These are phyloP conservation scores for Lerista edwardsae DNA, from an alignment of 2,797 vertebrate genomes.

Conservation along the genomic window DNA sequence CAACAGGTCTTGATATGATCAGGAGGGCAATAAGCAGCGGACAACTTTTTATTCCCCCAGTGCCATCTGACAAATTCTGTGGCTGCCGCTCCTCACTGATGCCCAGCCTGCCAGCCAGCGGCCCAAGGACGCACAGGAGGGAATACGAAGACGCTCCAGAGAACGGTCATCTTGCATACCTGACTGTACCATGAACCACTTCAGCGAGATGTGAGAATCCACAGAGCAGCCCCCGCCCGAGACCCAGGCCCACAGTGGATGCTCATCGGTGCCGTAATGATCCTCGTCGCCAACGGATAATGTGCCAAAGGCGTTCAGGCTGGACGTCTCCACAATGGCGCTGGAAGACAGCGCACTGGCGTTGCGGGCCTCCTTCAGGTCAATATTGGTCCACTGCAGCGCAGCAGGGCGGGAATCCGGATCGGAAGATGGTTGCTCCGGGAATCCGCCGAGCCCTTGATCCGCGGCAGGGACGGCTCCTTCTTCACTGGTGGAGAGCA, in stretches of 20 bases:
- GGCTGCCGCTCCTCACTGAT: too few relatives aligned
- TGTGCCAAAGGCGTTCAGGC: conserved; percentile 85
- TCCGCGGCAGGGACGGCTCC: rapidly evolving
- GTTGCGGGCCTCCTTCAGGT: conserved; percentile 87
- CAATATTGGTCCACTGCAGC: conserved; percentile 92
- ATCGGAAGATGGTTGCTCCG: conserved; percentile 25
- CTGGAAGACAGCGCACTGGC: conserved; percentile 57
- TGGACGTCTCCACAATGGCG: conserved; percentile 78
- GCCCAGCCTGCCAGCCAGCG: too few relatives aligned
- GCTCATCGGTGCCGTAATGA: conserved; percentile 81
- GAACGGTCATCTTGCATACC: conserved; percentile 71
- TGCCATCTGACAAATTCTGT: too few relatives aligned
- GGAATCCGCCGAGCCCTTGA: background rate
- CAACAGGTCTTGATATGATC: too few relatives aligned
- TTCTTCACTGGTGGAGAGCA: conserved; percentile 30
- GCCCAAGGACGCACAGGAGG: too few relatives aligned
- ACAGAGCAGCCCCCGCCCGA: conserved; percentile 89
- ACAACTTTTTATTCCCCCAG: too few relatives aligned
- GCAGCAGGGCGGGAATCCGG: conserved; percentile 63
- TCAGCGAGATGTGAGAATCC: conserved; percentile 83
- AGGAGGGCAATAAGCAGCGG: too few relatives aligned
- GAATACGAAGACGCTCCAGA: too few relatives aligned
- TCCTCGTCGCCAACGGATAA: conserved; percentile 86
- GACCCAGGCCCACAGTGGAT: conserved; percentile 93
- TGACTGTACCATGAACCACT: conserved; percentile 86